Base-by-base conservation (phyloP, 2,797 vertebrate species). In the Megalops cyprinoides region DNA sequence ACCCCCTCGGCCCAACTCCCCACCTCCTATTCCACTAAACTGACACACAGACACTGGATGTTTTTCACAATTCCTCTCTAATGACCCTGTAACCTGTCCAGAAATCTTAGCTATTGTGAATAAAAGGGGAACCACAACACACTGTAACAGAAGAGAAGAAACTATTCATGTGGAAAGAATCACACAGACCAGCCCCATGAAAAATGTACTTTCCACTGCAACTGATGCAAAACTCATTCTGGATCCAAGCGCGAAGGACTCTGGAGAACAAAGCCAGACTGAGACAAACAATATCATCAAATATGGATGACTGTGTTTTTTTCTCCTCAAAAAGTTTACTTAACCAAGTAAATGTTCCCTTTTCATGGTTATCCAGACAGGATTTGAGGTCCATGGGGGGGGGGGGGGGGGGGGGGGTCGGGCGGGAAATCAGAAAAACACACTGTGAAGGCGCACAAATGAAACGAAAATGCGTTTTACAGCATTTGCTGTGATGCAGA, bases 231-330 rank as follows among this genome's bases (percentile, higher is more conserved):
- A 79, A 86, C 67, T 14, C 84, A 51, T 60, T 25, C 18, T 42
- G 79, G 85, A 80, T 69, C 37, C 80, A 74, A 31, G 76, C 55
- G 34, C 31, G 88, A 81, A 77, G 88, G 87, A 87, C 91, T 89
- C 91, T 65, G 78, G 87, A 91, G 89, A 87, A 87, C 81, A 81
- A 85, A 86, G 84, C 53, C 77, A 74, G 81, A 85, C 37, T 79
- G 81, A 86, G 89, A 92, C 88, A 93, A 92, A 94, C 92, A 93
- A 87, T 89, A 84, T 88, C 91, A 95, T 94, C 90, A 94, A 94
- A 94, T 90, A 94, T 95, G 83, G 84, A 95, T 94, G 92, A 88
- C 85, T 89, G 86, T 37, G 1, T 53, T 14, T 89, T 85, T 90
- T 86, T 88, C 86, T 89, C 87, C 83, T 87, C 90, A 94, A 92